These are phyloP conservation scores for Morpho deidamia DNA, from an alignment of 2,888 invertebrate genomes.

Conservation along the genomic window DNA sequence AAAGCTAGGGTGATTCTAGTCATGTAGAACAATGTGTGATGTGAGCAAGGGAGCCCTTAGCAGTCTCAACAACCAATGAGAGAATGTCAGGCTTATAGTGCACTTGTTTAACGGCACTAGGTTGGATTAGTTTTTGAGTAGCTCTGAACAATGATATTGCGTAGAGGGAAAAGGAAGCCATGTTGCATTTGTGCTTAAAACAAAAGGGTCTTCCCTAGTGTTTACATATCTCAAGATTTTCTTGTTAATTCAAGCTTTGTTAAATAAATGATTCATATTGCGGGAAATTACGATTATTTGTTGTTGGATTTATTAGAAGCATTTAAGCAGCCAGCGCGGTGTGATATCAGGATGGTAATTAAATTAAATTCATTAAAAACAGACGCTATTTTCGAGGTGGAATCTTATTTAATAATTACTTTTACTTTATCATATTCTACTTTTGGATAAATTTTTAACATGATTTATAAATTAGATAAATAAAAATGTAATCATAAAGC, in stretches of 20 bases:
- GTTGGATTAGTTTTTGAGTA: conserved; percentile 72
- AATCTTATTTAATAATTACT: too few relatives aligned
- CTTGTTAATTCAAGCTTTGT: not conserved
- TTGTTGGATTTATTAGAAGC: too few relatives aligned
- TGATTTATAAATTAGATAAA: too few relatives aligned
- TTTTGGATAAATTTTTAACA: too few relatives aligned
- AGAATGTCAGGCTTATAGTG: conserved; percentile 47
- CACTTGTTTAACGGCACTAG: conserved; percentile 71
- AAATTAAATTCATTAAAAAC: too few relatives aligned
- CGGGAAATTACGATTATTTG: too few relatives aligned
- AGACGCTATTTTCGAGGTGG: too few relatives aligned
- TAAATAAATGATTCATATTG: too few relatives aligned
- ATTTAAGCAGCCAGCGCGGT: too few relatives aligned
- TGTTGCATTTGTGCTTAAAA: conserved; percentile 24
- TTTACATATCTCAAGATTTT: not conserved
- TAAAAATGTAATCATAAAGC: too few relatives aligned
- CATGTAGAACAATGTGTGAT: conserved; percentile 19
- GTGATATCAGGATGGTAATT: too few relatives aligned
- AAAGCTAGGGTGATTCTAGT: conserved; percentile 17
- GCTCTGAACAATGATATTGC: conserved; percentile 56
- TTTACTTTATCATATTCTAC: too few relatives aligned
- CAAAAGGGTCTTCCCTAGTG: conserved; percentile 3
- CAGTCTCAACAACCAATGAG: conserved; percentile 49
- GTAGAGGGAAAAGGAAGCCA: conserved; percentile 48
- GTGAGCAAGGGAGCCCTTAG: conserved; percentile 40